Base-by-base conservation (phyloP, 2,888 invertebrate genomes). In the Noctua janthina region DNA sequence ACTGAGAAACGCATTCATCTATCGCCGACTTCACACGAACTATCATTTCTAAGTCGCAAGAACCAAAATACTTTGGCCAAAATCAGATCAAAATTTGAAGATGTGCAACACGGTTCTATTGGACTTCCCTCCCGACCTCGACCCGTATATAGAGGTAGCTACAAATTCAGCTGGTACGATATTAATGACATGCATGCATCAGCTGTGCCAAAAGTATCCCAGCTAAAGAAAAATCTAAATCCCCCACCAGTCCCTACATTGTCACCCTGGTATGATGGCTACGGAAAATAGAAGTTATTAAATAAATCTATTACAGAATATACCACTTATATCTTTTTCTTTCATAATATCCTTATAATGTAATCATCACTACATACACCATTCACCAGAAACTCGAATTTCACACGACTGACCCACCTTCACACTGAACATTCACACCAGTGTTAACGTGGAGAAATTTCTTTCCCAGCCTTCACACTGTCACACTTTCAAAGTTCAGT, bases 251-350 rank as follows among this genome's bases (percentile, higher is more conserved):
- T 92, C 15, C 94, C 94, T 10, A 94, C 93, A 13, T 82, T 95
- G 29, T 90, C 94, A 4, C 92, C 94, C 0, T 95, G 95, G 94
- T 87, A 89, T 79, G 94, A 94, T 76, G 91, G 91, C 70, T 94
- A 92, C 78, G 92, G 93, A 76, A 94, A 94, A 90, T 93, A 87
- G 89, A 76, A 39, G 17, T 69, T 46, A 35, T n/a, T 11, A n/a
- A 82, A 76, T 49, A 59, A 23, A 75, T 78, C 43, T 20, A 1
- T 29, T 4, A 43, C 46, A 56, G 20, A 69, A 62, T 75, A 62
- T 13, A 80, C 2, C 29, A 74, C 6, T n/a, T 35, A 35, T 1
- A n/a, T 49, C 1, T 69, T 62, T 43, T 81, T 76, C 0, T 43
- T 71, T 72, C 5, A n/a, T 49, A 29, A 35, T 64, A n/a, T 7